These are phyloP conservation scores for Agelaius tricolor DNA, from an alignment of 2,113 vertebrate species.

Conservation along the genomic window DNA sequence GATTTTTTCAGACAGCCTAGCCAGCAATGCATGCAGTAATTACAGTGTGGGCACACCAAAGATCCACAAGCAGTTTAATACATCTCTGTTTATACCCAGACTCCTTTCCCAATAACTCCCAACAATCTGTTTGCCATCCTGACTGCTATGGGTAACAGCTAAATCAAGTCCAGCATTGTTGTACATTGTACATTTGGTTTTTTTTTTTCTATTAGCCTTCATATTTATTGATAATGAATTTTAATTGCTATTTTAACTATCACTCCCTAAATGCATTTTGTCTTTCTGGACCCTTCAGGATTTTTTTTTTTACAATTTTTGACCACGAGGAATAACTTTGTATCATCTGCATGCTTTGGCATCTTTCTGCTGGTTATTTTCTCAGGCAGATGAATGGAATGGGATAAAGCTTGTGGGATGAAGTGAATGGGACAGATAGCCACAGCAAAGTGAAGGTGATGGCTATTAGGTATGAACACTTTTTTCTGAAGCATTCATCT, in stretches of 20 bases:
- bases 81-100: not conserved
- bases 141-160: not conserved
- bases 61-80: not conserved
- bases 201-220: not conserved
- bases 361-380: not conserved
- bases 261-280: not conserved
- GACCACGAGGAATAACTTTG: not conserved
- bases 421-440: not conserved
- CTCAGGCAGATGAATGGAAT: not conserved
- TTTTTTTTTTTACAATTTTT: not conserved
- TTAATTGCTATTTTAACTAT: not conserved
- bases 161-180: not conserved
- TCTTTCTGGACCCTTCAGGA: not conserved
- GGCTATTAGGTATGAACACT: not conserved
- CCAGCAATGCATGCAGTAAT: not conserved
- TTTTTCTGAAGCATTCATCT: constrained; percentile 2
- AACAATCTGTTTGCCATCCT: constrained; percentile 15
- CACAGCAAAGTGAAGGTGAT: constrained; percentile 2
- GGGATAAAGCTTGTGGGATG: not conserved
- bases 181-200: not conserved
- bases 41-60: not conserved
- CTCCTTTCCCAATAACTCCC: not conserved
- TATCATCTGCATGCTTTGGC: not conserved
- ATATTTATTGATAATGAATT: not conserved
- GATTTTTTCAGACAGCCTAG: constrained; percentile 21